phyloP scores from a whole-genome alignment of 37 sponge, comb jelly and placozoan species.

The Cliona cf. orientalis region DNA sequence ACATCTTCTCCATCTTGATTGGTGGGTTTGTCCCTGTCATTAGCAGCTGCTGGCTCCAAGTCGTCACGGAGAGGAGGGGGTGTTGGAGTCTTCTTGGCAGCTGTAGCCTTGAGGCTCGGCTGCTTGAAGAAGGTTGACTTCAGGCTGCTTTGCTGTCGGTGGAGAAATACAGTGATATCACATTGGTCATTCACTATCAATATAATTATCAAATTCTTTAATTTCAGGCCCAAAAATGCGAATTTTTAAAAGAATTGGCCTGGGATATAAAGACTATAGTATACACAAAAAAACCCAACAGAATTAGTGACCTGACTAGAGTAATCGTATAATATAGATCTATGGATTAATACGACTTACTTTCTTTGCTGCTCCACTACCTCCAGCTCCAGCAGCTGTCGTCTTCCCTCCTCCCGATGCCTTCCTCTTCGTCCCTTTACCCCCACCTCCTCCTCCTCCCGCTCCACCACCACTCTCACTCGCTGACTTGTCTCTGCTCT shows the following conservation, averaged over 20 bases:
- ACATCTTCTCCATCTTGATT: not conserved
- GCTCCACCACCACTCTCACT: not conserved
- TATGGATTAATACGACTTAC: not conserved
- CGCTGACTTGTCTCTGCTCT: not conserved
- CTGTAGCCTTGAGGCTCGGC: not conserved
- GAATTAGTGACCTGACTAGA: too few relatives aligned
- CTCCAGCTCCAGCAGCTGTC: not conserved
- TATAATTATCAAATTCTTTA: too few relatives aligned
- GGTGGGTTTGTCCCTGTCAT: not conserved
- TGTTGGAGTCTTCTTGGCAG: not conserved
- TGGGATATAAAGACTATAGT: too few relatives aligned
- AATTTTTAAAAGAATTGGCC: too few relatives aligned
- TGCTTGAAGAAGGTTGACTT: not conserved
- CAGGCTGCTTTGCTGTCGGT: too few relatives aligned
- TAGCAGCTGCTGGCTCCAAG: not conserved
- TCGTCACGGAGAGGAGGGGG: not conserved
- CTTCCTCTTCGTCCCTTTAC: not conserved
- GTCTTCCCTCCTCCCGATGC: not conserved
- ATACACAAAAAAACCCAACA: too few relatives aligned
- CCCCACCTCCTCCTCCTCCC: not conserved
- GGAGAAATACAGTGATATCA: too few relatives aligned
- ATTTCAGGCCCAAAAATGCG: too few relatives aligned
- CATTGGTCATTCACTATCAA: too few relatives aligned
- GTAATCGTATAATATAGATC: too few relatives aligned
- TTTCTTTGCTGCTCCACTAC: not conserved